phyloP scores from a whole-genome alignment of 2,113 vertebrate genomes.

The Cyprinodon brontotheroides region DNA sequence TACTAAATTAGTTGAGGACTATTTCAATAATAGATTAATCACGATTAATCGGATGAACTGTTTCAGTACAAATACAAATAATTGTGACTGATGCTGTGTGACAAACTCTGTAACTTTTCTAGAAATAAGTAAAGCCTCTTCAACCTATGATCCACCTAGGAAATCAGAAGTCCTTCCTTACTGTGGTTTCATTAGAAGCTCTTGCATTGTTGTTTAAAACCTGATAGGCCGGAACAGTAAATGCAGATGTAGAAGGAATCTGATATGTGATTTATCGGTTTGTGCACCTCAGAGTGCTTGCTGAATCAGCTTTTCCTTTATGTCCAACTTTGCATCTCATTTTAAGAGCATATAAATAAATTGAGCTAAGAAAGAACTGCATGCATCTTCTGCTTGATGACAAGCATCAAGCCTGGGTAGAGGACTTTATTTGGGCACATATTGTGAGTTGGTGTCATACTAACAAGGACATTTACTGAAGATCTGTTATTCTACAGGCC shows the following conservation, averaged over 20 bases:
- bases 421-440: conserved; percentile 18
- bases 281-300: conserved; percentile 59
- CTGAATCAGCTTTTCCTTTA: conserved; percentile 49
- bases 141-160: neutral
- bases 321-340: conserved; percentile 9
- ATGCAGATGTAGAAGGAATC: conserved; percentile 23
- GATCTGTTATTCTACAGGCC: neutral
- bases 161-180: neutral
- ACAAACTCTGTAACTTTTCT: too few species aligned
- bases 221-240: neutral
- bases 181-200: neutral
- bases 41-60: too few species aligned
- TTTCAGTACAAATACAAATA: too few species aligned
- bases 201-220: neutral
- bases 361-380: neutral
- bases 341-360: neutral
- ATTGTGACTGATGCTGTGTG: too few species aligned
- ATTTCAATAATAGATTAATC: too few species aligned
- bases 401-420: neutral
- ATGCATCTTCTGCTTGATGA: neutral
- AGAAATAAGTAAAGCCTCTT: neutral
- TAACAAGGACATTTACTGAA: neutral
- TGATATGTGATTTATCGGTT: conserved; percentile 43
- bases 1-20: too few species aligned
- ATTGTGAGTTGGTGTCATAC: neutral